phyloP scores from a whole-genome alignment of 2,888 invertebrate genomes.

The Acrobasis consociella region DNA sequence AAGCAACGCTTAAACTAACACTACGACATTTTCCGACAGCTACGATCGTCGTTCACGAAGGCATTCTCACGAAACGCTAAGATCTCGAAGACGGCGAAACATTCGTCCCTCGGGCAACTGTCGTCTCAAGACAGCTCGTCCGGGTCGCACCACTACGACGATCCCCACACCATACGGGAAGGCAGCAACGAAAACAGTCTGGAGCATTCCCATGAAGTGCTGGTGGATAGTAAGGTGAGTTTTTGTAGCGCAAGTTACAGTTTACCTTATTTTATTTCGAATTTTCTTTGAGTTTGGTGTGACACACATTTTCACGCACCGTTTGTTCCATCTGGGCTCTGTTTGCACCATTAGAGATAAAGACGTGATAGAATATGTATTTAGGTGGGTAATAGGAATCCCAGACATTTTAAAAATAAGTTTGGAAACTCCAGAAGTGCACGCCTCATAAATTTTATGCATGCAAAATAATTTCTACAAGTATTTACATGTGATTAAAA shows the following conservation, averaged over 20 bases:
- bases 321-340: no score
- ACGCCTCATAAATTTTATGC: no score
- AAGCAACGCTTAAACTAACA: conserved; percentile 5
- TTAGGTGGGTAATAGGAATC: no score
- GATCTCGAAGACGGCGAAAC: conserved; percentile 87
- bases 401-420: no score
- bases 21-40: conserved; percentile 66
- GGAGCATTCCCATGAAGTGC: conserved; percentile 77
- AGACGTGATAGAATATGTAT: no score
- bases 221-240: conserved; percentile 50
- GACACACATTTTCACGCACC: no score
- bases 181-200: conserved; percentile 80
- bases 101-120: conserved; percentile 77
- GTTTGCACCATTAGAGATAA: no score
- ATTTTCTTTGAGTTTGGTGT: no score
- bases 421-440: no score
- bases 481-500: no score
- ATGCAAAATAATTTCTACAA: no score
- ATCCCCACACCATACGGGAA: conserved; percentile 78
- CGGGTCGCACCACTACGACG: conserved; percentile 77
- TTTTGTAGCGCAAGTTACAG: background rate
- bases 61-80: conserved; percentile 95
- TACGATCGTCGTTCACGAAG: conserved; percentile 98
- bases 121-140: conserved; percentile 80
- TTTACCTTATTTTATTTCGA: background rate